A percentile compares a stretch with the other conserved stretches of the same genome.
These are phyloP conservation scores for Ammospiza nelsoni DNA, from an alignment of 2,113 vertebrate species.

Conservation along the genomic window DNA sequence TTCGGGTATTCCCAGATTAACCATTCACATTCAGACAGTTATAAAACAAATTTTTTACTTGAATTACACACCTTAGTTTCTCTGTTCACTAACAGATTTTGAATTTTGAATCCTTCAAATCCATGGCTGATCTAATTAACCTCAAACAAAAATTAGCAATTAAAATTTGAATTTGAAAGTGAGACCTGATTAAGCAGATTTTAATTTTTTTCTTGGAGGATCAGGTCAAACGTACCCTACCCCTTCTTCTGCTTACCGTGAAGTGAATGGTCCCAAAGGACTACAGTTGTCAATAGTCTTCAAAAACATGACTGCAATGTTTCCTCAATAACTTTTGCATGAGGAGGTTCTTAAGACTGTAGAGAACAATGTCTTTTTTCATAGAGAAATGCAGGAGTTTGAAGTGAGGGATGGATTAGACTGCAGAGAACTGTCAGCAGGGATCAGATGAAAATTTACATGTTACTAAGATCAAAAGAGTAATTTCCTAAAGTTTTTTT, in stretches of 20 bases:
- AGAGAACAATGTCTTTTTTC: not conserved
- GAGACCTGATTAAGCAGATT: not conserved
- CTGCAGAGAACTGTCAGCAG: not conserved
- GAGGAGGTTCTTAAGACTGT: not conserved
- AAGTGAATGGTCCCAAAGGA: not conserved
- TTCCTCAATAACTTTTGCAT: not conserved
- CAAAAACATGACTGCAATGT: not conserved
- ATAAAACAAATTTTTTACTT: not conserved
- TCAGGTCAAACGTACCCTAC: not conserved
- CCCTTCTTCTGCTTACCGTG: not conserved
- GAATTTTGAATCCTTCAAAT: not conserved
- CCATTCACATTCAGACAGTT: not conserved
- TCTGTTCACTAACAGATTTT: not conserved
- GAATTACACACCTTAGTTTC: not conserved
- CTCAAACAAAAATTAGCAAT: not conserved
- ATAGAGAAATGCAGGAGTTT: not conserved
- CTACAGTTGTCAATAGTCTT: not conserved
- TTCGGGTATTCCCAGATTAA: not conserved
- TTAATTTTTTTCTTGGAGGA: not conserved
- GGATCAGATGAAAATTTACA: constrained; percentile 20
- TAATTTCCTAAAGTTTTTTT: not conserved
- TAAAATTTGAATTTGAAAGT: not conserved
- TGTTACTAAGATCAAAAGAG: constrained; percentile 15
- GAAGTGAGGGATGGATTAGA: not conserved
- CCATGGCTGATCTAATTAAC: not conserved